A percentile compares a stretch with the other conserved stretches of the same genome.
These are phyloP conservation scores for Engystomops pustulosus DNA, from an alignment of 2,113 vertebrate species.

Conservation along the genomic window DNA sequence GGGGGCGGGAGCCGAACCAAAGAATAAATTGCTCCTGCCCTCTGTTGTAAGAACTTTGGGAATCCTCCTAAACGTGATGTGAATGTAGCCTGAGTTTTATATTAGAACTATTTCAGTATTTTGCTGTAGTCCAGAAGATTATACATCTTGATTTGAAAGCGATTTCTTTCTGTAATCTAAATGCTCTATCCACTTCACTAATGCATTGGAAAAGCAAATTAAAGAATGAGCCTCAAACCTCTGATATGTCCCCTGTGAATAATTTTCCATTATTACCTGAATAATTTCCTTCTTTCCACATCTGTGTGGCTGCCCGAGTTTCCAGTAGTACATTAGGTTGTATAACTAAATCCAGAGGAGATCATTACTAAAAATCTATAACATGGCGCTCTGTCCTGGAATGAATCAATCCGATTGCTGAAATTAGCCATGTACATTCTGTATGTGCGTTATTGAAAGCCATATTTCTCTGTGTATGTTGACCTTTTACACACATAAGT, in stretches of 20 bases:
- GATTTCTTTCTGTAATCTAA: constrained; percentile 4
- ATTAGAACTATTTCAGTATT: not conserved
- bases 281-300: constrained; percentile 38
- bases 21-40: no score
- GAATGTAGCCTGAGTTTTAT: no score
- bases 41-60: no score
- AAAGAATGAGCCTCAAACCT: constrained; percentile 17
- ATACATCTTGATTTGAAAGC: constrained; percentile 1
- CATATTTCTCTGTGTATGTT: not conserved
- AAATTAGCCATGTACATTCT: constrained; percentile 1
- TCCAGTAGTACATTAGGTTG: not conserved
- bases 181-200: constrained; percentile 10
- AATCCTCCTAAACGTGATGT: no score
- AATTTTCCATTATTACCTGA: constrained; percentile 44
- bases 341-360: constrained; percentile 7
- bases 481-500: constrained; percentile 2
- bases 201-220: constrained; percentile 33
- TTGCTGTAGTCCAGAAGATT: not conserved
- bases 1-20: no score
- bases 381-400: not conserved
- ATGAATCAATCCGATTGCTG: not conserved
- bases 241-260: constrained; percentile 26
- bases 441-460: not conserved
- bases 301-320: not conserved
- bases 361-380: constrained; percentile 42